Evolutionary conservation across 2,888 invertebrate species (phyloP), one percentile per base, ranked within the genome.

Genomic region (Drosophila picticornis): DNA sequence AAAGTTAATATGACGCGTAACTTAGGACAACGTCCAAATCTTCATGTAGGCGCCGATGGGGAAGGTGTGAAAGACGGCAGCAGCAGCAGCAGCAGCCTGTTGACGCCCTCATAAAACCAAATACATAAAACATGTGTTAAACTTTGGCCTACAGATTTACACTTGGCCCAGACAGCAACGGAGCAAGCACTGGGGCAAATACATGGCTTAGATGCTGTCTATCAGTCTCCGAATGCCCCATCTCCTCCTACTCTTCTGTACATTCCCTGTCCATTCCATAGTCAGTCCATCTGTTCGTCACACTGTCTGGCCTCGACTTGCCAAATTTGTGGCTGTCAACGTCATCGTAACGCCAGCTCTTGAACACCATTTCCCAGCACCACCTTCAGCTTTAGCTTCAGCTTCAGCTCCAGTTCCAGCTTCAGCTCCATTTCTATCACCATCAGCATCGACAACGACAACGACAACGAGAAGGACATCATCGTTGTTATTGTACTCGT

Each of bases 301-400:
- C 48, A 58, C 70, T 57, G 67, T 69, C 72, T 74, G 65, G 73
- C 68, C 71, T 81, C 76, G 76, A 65, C 73, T 74, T 82, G 81
- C 80, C 80, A 80, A 73, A 84, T 83, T 84, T 83, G 83, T 83
- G 83, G 83, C 85, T 80, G 85, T 85, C 83, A 85, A 75, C 83
- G 83, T 80, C 81, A 82, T 70, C 70, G 64, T 62, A 60, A 36
- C 43, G 53, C 55, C 50, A 55, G 32, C 60, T 61, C 34, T 55
- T 31, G 77, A 72, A 72, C 58, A 29, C 50, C 67, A 66, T 67
- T n/a, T 34, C 34, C 34, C 50, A 60, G 27, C 46, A 32, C 13
- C 50, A 57, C 13, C 72, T 46, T 29, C 64, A 66, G 22, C 60
- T 53, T 13, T 38, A 40, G 13, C 51, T 38, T 25, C 62, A 64